Base-by-base conservation (phyloP, 2,797 vertebrate genomes). In the Hemitrygon akajei region DNA sequence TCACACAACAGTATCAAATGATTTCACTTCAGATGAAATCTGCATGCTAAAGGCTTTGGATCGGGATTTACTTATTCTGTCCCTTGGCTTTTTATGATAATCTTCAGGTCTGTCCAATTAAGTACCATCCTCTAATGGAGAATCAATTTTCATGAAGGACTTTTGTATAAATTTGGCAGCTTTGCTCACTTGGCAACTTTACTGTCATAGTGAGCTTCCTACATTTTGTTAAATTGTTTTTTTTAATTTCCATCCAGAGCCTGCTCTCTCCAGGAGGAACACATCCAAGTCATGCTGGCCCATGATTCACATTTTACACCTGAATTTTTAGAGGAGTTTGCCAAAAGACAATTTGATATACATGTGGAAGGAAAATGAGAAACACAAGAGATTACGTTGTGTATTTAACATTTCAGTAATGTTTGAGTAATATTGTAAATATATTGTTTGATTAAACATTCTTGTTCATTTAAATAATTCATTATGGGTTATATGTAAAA, bases 211-310 rank as follows among this genome's bases (percentile, higher is more conserved):
- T 91, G 34, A 56, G 20, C 89, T 92, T 73, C 11, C 71, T 92
- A 9, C 9, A 92, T 27, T 92, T 92, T 75, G 37, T 92, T 92
- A 71, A 91, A 40, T 87, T 87, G 14, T 91, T 63, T 30, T 92
- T 66, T 66, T 92, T n/a, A n/a, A 25, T 27, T 75, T 75, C 37
- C 25, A 56, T 75, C 69, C 25, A 73, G 20, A 7, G 34, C 37
- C 34, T 91, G 22, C 11, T 27, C 18, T 92, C 34, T 91, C 69
- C 40, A 7, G 4, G 25, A 87, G 40, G 37, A 25, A 71, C 22
- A 5, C 4, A 6, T 20, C 37, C 37, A 22, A 47, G 3, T 92
- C 66, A 6, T 5, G 40, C 73, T 47, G 14, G 20, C 27, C 37
- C 37, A 30, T 92, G 40, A 47, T 30, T 75, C 91, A 27, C 9